A percentile compares a stretch with the other conserved stretches of the same genome.
phyloP scores from a whole-genome alignment of 2,113 vertebrate species.

The Labeo catla region DNA sequence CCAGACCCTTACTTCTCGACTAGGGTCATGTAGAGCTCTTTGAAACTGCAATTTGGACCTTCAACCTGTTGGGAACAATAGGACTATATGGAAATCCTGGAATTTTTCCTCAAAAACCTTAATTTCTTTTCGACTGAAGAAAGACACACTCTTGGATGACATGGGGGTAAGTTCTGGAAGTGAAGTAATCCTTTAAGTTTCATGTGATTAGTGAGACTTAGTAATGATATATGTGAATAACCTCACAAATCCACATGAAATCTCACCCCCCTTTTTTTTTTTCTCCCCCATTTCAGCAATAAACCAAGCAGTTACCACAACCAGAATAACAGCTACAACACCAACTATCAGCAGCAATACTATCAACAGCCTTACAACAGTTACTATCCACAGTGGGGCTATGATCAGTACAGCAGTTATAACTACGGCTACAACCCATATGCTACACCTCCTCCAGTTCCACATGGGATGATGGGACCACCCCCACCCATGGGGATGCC shows the following conservation, averaged over 20 bases:
- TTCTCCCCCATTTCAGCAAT: constrained; percentile 66
- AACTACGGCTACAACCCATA: constrained; percentile 76
- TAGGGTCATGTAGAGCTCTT: no score
- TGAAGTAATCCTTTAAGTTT: not conserved
- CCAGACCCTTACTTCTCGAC: no score
- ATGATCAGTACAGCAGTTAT: constrained; percentile 78
- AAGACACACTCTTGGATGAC: no score
- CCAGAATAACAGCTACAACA: constrained; percentile 77
- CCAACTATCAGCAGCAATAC: constrained; percentile 76
- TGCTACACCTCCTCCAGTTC: constrained; percentile 74
- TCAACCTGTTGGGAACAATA: no score
- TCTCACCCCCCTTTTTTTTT: not conserved
- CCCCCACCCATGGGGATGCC: constrained; percentile 72
- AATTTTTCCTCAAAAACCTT: no score
- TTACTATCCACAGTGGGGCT: constrained; percentile 82
- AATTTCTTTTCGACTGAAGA: no score
- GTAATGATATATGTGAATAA: not conserved
- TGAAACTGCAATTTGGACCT: no score
- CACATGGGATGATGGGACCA: constrained; percentile 70
- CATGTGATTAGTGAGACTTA: not conserved
- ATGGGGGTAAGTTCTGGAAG: no score
- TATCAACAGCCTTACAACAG: constrained; percentile 76
- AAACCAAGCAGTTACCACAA: constrained; percentile 82
- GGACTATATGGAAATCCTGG: no score
- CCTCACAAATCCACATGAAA: not conserved